Evolutionary conservation across 2,888 invertebrate species (phyloP), one percentile per base, ranked within the genome.

Genomic region (Metallyticus violacea): DNA sequence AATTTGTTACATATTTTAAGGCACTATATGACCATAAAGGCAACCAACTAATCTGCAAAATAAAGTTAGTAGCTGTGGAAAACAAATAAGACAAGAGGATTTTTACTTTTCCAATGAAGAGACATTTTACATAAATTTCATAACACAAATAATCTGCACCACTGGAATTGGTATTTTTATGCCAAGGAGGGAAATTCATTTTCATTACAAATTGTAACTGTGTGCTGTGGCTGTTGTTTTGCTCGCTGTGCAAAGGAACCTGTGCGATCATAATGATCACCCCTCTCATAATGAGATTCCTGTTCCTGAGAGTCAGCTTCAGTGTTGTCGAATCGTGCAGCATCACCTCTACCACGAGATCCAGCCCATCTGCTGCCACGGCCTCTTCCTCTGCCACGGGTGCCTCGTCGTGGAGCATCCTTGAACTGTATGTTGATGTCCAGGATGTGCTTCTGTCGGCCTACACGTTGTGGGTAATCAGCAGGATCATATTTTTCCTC

Each of bases 351-450:
- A 22, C 40, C 40, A 62, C 40, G 40, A 15, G 40, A 62, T 62
- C 40, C 40, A 62, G 40, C 40, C 40, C 40, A 62, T 22, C 40
- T 62, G 40, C 90, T 89, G 7, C 90, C 90, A 15, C 90, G 88
- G 6, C 90, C 88, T 22, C 89, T 89, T 26, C 90, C 89, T 79
- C 90, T 88, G 25, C 89, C 89, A 28, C 90, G 90, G 5, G 90
- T 88, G 15, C 90, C 89, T 26, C 91, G 90, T 81, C 90, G 90
- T 27, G 90, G 90, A 22, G 90, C 90, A 86, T 91, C 91, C n/a
- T 90, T 89, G 88, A 91, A 92, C 88, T 91, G 91, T 88, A 92
- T 91, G 88, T 92, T 91, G 85, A 92, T 91, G 87, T 91, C 91
- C 86, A 91, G 87, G 83, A 91, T 87, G 87, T 91, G 90, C 88